Evolutionary conservation across 2,888 invertebrate species (phyloP), one percentile per base, ranked within the genome.

Genomic region (Eulithis testata): DNA sequence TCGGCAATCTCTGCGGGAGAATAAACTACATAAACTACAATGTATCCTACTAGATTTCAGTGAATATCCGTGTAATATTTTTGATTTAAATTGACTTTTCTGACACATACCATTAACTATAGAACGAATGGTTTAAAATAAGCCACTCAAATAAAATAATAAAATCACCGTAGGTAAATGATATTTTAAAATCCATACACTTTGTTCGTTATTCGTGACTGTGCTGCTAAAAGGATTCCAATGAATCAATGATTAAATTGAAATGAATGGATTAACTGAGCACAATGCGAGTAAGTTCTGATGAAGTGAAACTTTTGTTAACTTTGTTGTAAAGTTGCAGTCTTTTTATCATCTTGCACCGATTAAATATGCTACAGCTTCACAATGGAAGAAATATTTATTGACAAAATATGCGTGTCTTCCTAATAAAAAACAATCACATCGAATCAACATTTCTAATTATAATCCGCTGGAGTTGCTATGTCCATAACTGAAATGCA

Each of bases 201-300:
- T 54, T 64, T 60, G 53, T 58, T 64, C 21, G 63, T 52, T 27
- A 14, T 11, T 51, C 44, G 37, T 47, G 14, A 55, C n/a, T 37
- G 31, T 21, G 40, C 31, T 27, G 37, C 45, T 59, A 40, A 58
- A 58, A 49, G 53, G 40, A 52, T 63, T 53, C 53, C 5, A 43
- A 73, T 72, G 68, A 74, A 68, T 72, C 21, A 21, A 21, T 21
- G 21, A 21, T 21, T 21, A 2, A 2, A 21, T 21, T 21, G 21
- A 21, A 21, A 21, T 21, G 21, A 21, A 21, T 21, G 21, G 21
- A 73, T 73, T 72, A 55, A 73, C 31, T 6, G 50, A 54, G 57
- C 43, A 53, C 68, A 65, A 61, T 56, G n/a, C 57, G 64, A 50
- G 54, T 21, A 54, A 53, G 49, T 64, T 36, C 57, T 57, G 56